Conservation (phyloP, 2,797 vertebrate genomes). For the Erethizon dorsatum region DNA sequence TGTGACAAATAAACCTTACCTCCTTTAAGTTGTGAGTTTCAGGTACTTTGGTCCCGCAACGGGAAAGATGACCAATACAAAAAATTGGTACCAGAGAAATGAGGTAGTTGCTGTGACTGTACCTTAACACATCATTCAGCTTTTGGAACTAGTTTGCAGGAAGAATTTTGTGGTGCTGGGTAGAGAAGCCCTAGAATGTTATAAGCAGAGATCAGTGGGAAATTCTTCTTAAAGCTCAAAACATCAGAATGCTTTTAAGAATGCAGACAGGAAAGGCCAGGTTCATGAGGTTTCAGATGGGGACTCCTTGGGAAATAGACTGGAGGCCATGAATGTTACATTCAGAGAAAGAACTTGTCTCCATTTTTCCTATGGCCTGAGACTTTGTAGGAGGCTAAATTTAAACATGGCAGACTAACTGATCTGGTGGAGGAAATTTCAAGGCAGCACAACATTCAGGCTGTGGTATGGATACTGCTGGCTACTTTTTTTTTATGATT, state of each 20-base stretch:
- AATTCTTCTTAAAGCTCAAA: not conserved
- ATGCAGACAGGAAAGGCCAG: not conserved
- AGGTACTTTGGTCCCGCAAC: not conserved
- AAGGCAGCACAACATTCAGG: not conserved
- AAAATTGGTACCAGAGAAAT: not conserved
- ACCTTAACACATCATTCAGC: not conserved
- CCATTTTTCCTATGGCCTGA: not conserved
- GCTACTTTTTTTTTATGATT: not conserved
- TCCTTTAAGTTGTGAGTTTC: not conserved
- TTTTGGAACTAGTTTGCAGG: not conserved
- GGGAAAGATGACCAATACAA: not conserved
- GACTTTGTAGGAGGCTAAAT: not conserved
- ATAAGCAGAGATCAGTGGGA: not conserved
- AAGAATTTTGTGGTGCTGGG: not conserved
- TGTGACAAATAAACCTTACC: not conserved
- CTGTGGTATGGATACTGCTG: not conserved
- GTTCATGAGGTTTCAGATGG: not conserved
- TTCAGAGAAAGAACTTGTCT: not conserved
- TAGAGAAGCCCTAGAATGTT: not conserved
- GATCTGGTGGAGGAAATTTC: not conserved
- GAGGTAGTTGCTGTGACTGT: not conserved
- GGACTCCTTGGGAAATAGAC: not conserved
- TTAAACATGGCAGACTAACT: not conserved
- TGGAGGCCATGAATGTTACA: not conserved
- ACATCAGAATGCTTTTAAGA: not conserved